A percentile compares a stretch with the other conserved stretches of the same genome.
These are phyloP conservation scores for Eufriesea mexicana DNA, from an alignment of 1,140 invertebrate species.

Conservation along the genomic window DNA sequence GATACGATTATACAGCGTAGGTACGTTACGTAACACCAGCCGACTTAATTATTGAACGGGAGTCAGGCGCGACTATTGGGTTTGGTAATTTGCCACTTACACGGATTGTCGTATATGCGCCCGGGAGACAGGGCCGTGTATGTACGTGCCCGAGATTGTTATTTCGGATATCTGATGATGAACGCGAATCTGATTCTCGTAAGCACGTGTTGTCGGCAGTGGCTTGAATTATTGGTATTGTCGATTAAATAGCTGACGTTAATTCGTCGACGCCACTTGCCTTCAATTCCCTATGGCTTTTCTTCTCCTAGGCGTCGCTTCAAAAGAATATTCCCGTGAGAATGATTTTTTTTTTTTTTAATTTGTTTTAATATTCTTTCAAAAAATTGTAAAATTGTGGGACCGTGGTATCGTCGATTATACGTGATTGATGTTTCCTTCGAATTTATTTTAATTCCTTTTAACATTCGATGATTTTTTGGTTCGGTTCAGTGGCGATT, in stretches of 20 bases:
- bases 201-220: slow-evolving; percentile 52
- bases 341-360: too few relatives aligned
- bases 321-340: neutral
- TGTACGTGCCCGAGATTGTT: slow-evolving; percentile 63
- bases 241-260: slow-evolving; percentile 43
- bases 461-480: too few relatives aligned
- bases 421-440: neutral
- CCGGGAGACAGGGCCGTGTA: slow-evolving; percentile 45
- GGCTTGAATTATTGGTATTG: slow-evolving; percentile 51
- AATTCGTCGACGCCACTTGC: neutral
- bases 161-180: slow-evolving; percentile 67
- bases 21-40: slow-evolving; percentile 67
- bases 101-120: slow-evolving; percentile 64
- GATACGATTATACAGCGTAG: slow-evolving; percentile 70
- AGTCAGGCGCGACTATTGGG: slow-evolving; percentile 68
- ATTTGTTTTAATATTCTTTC: neutral
- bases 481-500: too few relatives aligned
- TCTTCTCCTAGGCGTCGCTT: too few relatives aligned
- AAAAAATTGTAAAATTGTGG: too few relatives aligned
- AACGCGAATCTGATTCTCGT: slow-evolving; percentile 66
- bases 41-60: slow-evolving; percentile 71
- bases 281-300: too few relatives aligned
- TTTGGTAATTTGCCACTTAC: slow-evolving; percentile 70
- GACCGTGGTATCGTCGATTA: too few relatives aligned
- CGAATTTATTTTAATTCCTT: too few relatives aligned